phyloP scores from a whole-genome alignment of 1,140 invertebrate species.

The Calephelis nemesis region DNA sequence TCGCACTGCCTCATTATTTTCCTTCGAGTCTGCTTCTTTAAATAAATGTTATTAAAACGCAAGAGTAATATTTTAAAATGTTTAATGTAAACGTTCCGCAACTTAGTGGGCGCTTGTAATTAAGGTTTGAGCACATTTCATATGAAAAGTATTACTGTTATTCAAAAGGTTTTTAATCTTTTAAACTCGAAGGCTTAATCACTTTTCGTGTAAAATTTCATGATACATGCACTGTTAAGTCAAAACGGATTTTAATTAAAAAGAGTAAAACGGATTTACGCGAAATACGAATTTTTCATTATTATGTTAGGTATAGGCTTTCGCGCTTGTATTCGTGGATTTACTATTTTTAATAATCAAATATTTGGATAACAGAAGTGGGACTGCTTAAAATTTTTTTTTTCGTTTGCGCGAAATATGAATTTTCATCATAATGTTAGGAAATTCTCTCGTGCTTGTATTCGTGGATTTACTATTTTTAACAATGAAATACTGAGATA shows the following conservation, averaged over 20 bases:
- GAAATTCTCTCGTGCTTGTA: background rate
- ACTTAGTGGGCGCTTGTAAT: constrained; percentile 18
- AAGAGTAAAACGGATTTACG: background rate
- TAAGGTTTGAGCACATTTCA: constrained; percentile 20
- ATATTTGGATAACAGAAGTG: too few relatives aligned
- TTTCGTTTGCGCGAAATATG: background rate
- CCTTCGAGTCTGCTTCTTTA: constrained; percentile 23
- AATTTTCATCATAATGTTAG: background rate
- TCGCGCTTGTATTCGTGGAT: too few relatives aligned
- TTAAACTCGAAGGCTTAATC: constrained; percentile 26
- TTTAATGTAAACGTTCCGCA: constrained; percentile 21
- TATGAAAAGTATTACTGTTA: constrained; percentile 13
- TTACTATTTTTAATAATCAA: too few relatives aligned
- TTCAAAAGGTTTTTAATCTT: constrained; percentile 21
- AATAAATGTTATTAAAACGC: constrained; percentile 24
- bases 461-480: too few relatives aligned
- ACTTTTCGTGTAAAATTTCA: constrained; percentile 14
- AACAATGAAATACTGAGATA: too few relatives aligned
- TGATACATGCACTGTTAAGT: constrained; percentile 16
- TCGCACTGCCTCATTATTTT: constrained; percentile 43
- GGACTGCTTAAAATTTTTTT: too few relatives aligned
- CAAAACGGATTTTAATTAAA: constrained; percentile 15
- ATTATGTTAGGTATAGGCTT: background rate
- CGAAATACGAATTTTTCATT: background rate
- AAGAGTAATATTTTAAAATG: constrained; percentile 26